Evolutionary conservation across 2,888 invertebrate genomes (phyloP), one percentile per base, ranked within the genome.

Genomic region (Lithosia quadra): DNA sequence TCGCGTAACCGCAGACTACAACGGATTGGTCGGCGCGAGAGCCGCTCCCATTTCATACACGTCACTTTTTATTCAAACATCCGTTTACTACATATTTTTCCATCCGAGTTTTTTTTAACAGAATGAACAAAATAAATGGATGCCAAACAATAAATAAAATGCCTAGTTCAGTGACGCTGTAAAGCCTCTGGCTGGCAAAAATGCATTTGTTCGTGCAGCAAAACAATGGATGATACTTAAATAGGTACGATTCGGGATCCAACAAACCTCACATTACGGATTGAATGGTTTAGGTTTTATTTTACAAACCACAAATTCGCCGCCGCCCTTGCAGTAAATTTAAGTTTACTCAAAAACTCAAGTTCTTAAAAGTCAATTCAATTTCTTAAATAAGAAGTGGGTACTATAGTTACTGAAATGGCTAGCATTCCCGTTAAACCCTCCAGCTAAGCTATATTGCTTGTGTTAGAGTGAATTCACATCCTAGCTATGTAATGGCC

Each of bases 1-100:
- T 83, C 80, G 84, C 81, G 73, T 83, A 84, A 92, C 93, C 93
- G 86, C 93, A 92, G 85, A 87, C 86, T 90, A 86, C 88, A 88
- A 82, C 86, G 87, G 84, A 88, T 86, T 80, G 85, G 79, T 81
- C 79, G 81, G 78, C 82, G 80, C 80, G 77, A 75, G 73, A 80
- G 76, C 78, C 75, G 72, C 74, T 81, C 71, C 80, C 74, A 78
- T 81, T 74, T 81, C 77, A 79, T 85, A 77, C 79, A 80, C 77
- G 72, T 84, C 79, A 76, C 79, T 83, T 86, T 86, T 83, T 81
- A 82, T 82, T 83, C 80, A 80, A 81, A 81, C 77, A 80, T 73
- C 73, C 72, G 77, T 77, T 78, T 64, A 71, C 70, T 71, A 64
- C 72, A 77, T 75, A 73, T 79, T 75, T 80, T 22, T 64, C 53